These are phyloP conservation scores for Antigone vipio DNA, from an alignment of 2,113 vertebrate species.

Conservation along the genomic window DNA sequence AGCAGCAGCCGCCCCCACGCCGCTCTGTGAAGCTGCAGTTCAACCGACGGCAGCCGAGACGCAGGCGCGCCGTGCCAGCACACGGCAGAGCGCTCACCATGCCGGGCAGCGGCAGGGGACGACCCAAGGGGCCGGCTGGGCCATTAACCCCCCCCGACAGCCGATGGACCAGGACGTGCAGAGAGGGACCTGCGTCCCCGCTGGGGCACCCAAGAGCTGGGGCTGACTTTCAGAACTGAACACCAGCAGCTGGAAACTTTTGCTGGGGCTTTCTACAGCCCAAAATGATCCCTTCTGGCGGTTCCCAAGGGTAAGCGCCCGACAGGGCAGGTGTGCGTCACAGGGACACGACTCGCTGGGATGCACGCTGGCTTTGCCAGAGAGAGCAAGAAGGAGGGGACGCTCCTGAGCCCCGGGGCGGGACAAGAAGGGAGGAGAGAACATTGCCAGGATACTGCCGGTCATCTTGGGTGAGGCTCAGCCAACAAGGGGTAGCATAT, in stretches of 20 bases:
- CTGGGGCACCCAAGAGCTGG: fast-evolving
- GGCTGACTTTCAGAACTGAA: not conserved
- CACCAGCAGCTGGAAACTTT: too few relatives aligned
- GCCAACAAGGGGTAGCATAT: not conserved
- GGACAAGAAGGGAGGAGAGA: not conserved
- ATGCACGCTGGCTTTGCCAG: not conserved
- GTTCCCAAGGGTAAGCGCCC: fast-evolving
- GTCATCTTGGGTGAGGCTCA: not conserved
- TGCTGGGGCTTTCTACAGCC: not conserved
- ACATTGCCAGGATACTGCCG: not conserved
- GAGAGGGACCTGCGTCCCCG: not conserved
- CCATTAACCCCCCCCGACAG: too few relatives aligned
- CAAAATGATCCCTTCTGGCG: fast-evolving
- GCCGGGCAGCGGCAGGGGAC: not conserved
- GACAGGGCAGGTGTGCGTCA: fast-evolving
- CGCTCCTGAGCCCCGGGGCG: fast-evolving
- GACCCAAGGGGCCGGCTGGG: not conserved
- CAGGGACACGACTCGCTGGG: fast-evolving
- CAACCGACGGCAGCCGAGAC: not conserved
- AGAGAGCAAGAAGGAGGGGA: not conserved
- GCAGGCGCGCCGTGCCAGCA: too few relatives aligned
- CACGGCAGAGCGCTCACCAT: not conserved
- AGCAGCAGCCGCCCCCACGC: not conserved
- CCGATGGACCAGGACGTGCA: fast-evolving
- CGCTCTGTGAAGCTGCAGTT: too few relatives aligned